These are phyloP conservation scores for Boulengeromyrus knoepffleri DNA, from an alignment of 2,113 vertebrate species.

Conservation along the genomic window DNA sequence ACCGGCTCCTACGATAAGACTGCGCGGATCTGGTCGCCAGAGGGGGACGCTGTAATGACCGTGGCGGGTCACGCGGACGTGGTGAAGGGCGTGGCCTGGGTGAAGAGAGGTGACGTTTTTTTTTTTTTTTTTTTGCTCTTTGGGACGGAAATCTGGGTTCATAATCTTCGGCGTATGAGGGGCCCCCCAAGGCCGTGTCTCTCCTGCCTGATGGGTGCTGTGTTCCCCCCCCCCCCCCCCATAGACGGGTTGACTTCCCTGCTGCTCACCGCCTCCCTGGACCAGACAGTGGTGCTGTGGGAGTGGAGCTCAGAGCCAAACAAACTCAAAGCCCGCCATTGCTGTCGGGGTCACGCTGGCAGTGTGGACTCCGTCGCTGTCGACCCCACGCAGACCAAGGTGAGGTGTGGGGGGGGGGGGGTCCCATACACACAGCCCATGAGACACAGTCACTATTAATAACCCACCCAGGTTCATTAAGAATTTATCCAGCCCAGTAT, in stretches of 20 bases:
- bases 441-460: background rate
- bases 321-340: conserved; percentile 83
- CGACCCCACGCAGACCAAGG: conserved; percentile 76
- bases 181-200: background rate
- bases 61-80: conserved; percentile 85
- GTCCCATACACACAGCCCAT: background rate
- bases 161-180: background rate
- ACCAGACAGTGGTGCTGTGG: conserved; percentile 88
- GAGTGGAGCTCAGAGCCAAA: conserved; percentile 90
- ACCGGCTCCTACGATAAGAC: conserved; percentile 93
- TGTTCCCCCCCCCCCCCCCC: background rate
- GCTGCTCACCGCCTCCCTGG: conserved; percentile 86
- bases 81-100: conserved; percentile 92
- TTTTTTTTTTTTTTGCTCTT: conserved; percentile 19
- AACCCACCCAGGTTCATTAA: background rate
- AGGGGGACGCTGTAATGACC: conserved; percentile 80
- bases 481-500: background rate
- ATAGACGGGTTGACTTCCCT: conserved; percentile 78
- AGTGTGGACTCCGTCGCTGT: conserved; percentile 82
- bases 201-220: background rate
- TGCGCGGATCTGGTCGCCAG: conserved; percentile 85
- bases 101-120: conserved; percentile 65
- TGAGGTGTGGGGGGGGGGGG: conserved; percentile 35
- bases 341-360: conserved; percentile 84
- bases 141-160: background rate